Conservation (phyloP, 1,140 invertebrate genomes). For the Drosophila sechellia region DNA sequence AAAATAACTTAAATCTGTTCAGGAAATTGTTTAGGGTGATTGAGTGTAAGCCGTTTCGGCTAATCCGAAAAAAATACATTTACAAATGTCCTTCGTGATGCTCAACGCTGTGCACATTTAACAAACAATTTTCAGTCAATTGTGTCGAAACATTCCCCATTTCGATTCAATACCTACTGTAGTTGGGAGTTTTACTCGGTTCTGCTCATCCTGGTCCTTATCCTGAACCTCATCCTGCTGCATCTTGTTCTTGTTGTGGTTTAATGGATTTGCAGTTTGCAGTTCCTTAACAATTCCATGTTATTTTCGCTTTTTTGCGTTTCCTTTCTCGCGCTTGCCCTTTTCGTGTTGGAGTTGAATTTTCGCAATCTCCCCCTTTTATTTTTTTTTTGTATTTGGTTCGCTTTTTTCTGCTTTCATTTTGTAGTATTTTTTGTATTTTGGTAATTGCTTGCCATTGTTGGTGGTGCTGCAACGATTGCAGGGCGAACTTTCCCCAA, state of each 20-base stretch:
- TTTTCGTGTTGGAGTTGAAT: conserved; percentile 69
- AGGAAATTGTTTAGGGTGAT: not conserved
- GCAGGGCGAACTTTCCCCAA: conserved; percentile 36
- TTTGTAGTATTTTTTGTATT: conserved; percentile 46
- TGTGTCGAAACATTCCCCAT: conserved; percentile 37
- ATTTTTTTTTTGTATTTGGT: conserved; percentile 19
- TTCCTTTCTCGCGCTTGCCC: conserved; percentile 74
- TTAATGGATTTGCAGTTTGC: conserved; percentile 81
- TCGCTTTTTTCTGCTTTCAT: conserved; percentile 3
- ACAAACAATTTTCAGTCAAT: conserved; percentile 73
- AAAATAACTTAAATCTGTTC: not conserved
- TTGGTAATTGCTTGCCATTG: conserved; percentile 78
- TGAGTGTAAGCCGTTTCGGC: conserved; percentile 4
- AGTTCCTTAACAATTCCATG: conserved; percentile 79
- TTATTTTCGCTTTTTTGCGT: conserved; percentile 76
- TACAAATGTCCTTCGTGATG: conserved; percentile 46
- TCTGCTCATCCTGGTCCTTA: conserved; percentile 1
- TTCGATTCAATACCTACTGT: conserved; percentile 17
- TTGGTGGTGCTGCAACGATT: conserved; percentile 49
- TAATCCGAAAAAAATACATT: conserved; percentile 52
- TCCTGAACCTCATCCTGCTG: conserved; percentile 3
- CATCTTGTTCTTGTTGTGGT: conserved; percentile 78
- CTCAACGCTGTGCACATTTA: conserved; percentile 33
- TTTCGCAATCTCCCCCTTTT: conserved; percentile 37
- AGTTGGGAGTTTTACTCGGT: conserved; percentile 8